Evolutionary conservation across 1,140 invertebrate species (phyloP), one percentile per base, ranked within the genome.

Genomic region (Steinernema feltiae): DNA sequence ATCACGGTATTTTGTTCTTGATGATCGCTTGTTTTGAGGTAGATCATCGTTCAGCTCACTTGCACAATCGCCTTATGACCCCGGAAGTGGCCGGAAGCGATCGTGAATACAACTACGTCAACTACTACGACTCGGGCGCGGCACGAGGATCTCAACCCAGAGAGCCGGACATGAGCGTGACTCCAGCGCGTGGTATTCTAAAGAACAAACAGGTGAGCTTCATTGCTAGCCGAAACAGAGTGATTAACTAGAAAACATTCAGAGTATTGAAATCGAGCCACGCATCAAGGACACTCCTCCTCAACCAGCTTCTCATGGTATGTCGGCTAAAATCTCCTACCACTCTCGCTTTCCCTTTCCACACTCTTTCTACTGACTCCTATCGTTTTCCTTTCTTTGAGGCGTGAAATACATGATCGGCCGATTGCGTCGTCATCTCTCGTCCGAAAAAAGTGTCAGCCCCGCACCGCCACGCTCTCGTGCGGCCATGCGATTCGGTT

Each of bases 201-300:
- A 85, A 85, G 70, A 85, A 85, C 73, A 86, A 82, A 81, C 83
- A 82, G 71, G 84, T 32, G 30, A n/a, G 15, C 21, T 21, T 41
- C 1, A n/a, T n/a, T n/a, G n/a, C n/a, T n/a, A n/a, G n/a, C n/a
- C n/a, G n/a, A n/a, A n/a, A n/a, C n/a, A n/a, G n/a, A n/a, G n/a
- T n/a, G n/a, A n/a, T n/a, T n/a, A n/a, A n/a, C n/a, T n/a, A n/a
- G n/a, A n/a, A n/a, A n/a, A n/a, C n/a, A n/a, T n/a, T 63, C 7
- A 63, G 53, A 63, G 53, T 21, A 63, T 63, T 63, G 82, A 84
- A 48, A 32, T 78, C 17, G 83, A 84, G 46, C 82, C 82, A 29
- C 71, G 82, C 27, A 72, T 73, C 32, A 71, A 78, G 21, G 30
- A 78, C 30, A 53, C 48, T 69, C 24, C 24, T n/a, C 30, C 31